These are phyloP conservation scores for Diabrotica virgifera DNA, from an alignment of 1,140 invertebrate species.

Conservation along the genomic window DNA sequence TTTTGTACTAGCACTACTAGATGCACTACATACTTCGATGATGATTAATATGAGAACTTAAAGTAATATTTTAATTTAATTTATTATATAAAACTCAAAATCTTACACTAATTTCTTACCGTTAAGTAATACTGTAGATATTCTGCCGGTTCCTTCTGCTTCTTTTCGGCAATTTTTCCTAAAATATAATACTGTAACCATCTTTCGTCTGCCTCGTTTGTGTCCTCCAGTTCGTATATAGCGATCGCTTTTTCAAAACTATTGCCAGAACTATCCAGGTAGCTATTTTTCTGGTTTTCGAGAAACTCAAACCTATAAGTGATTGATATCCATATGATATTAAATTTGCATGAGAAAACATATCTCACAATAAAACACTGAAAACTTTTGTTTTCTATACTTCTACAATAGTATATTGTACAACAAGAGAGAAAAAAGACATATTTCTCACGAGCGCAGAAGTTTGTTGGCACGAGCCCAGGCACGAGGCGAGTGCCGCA, in stretches of 20 bases:
- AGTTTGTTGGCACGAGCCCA: no score
- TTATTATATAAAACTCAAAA: not conserved
- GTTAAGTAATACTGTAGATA: constrained; percentile 78
- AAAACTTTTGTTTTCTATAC: no score
- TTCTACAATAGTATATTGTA: no score
- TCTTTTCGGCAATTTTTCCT: constrained; percentile 87
- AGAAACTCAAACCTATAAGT: constrained; percentile 62
- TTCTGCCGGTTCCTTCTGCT: constrained; percentile 65
- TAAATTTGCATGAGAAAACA: not conserved
- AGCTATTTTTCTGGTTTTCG: constrained; percentile 72
- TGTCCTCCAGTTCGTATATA: constrained; percentile 52
- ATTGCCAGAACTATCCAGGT: constrained; percentile 69
- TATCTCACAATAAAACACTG: no score
- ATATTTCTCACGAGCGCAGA: no score
- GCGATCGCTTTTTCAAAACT: constrained; percentile 74
- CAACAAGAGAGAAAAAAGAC: no score
- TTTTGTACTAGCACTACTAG: no score
- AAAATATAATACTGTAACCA: constrained; percentile 93
- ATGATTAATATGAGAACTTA: no score
- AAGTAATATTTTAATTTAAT: no score
- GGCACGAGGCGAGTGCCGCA: no score
- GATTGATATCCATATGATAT: not conserved
- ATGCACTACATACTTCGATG: no score
- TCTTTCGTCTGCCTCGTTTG: constrained; percentile 64
- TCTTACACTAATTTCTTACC: constrained; percentile 45